These are phyloP conservation scores for Onychomys arenicola DNA, from an alignment of 2,797 vertebrate species.

Conservation along the genomic window DNA sequence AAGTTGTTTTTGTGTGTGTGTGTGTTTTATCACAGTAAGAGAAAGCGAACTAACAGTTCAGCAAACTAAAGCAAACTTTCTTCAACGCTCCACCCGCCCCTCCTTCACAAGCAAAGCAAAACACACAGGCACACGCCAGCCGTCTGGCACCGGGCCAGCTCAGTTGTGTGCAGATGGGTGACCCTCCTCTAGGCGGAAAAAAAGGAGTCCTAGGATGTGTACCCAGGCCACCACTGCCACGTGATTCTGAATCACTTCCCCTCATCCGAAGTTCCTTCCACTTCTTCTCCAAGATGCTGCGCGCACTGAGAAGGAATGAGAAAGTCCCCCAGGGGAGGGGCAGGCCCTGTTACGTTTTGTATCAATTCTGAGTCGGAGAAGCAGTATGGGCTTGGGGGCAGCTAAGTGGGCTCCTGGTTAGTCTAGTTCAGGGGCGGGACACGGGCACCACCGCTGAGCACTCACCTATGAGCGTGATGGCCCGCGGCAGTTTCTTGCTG, in stretches of 20 bases:
- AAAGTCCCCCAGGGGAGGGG: neutral
- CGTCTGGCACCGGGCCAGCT: neutral
- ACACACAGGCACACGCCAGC: neutral
- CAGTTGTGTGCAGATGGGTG: neutral
- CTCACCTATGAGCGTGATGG: constrained; percentile 60
- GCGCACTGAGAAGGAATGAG: too few relatives aligned
- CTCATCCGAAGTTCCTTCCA: neutral
- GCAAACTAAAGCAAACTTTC: too few relatives aligned
- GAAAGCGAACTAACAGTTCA: neutral
- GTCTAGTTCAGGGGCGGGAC: neutral
- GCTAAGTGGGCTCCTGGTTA: neutral
- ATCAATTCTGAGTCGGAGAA: neutral
- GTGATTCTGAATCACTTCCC: neutral
- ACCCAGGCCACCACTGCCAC: neutral
- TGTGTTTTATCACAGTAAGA: neutral
- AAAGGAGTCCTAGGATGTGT: neutral
- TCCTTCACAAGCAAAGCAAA: too few relatives aligned
- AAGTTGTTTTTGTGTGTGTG: neutral
- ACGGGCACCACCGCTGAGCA: neutral
- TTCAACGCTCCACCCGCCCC: neutral
- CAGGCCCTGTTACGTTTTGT: neutral
- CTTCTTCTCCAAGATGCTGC: neutral
- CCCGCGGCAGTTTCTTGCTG: constrained; percentile 43
- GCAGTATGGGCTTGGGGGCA: too few relatives aligned
- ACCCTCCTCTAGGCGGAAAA: neutral